Evolutionary conservation across 2,888 invertebrate genomes (phyloP).

Genomic region (Harpalus rufipes): DNA sequence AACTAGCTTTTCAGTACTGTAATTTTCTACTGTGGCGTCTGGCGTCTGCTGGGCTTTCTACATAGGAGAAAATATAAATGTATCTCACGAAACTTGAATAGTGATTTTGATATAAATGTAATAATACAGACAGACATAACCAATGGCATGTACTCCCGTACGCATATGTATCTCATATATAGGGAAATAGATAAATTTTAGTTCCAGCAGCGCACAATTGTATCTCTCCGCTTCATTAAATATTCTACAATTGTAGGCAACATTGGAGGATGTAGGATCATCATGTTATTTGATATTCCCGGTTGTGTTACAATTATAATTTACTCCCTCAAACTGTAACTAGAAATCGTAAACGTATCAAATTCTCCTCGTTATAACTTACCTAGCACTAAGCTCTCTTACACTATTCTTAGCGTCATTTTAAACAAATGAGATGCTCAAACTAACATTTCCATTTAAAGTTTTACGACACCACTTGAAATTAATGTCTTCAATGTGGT

Average conservation of each 20-base stretch:
- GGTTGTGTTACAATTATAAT: constrained; percentile 36
- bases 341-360: constrained; percentile 48
- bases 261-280: not conserved
- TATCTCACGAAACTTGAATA: not conserved
- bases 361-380: constrained; percentile 30
- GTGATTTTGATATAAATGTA: not conserved
- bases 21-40: no score
- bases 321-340: constrained; percentile 26
- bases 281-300: constrained; percentile 10
- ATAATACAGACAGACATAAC: not conserved
- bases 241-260: not conserved
- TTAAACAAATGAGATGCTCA: constrained; percentile 4
- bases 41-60: not conserved
- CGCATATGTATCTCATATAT: not conserved
- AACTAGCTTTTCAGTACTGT: no score
- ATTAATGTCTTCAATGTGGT: constrained; percentile 4
- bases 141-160: not conserved
- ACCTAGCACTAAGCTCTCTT: constrained; percentile 10
- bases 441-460: not conserved
- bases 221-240: not conserved
- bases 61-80: not conserved
- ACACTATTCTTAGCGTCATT: constrained; percentile 28
- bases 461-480: not conserved
- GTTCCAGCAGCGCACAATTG: not conserved
- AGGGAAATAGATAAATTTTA: constrained; percentile 3